phyloP scores from a whole-genome alignment of 2,888 invertebrate species.

The Nasonia oneida region DNA sequence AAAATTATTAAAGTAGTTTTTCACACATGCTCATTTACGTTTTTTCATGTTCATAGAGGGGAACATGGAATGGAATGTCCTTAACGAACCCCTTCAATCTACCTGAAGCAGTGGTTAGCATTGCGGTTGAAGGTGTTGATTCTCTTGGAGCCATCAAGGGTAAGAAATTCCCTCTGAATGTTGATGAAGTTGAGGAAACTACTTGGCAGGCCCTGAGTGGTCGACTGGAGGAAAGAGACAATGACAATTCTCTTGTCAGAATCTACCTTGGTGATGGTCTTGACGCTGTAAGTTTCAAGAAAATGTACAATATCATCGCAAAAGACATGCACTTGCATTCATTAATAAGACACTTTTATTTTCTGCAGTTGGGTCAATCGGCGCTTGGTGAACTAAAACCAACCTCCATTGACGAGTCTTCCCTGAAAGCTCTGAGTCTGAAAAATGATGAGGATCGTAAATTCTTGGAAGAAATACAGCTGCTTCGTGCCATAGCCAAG shows the following conservation, averaged over 20 bases:
- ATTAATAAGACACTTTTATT: neutral
- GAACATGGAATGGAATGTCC: constrained; percentile 86
- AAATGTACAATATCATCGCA: neutral
- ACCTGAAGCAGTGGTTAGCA: constrained; percentile 86
- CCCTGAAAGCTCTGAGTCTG: constrained; percentile 69
- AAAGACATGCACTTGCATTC: constrained; percentile 21
- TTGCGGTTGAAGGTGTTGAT: constrained; percentile 86
- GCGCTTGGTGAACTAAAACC: constrained; percentile 76
- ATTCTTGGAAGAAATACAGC: constrained; percentile 83
- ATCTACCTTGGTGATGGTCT: constrained; percentile 84
- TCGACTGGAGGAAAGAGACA: constrained; percentile 83
- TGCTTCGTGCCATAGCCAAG: constrained; percentile 82
- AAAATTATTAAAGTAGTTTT: neutral
- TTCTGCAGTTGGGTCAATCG: constrained; percentile 75
- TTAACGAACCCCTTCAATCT: constrained; percentile 86
- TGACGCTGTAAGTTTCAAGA: constrained; percentile 82
- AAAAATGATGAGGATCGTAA: constrained; percentile 82
- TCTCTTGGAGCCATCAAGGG: constrained; percentile 70
- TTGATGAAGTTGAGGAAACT: constrained; percentile 84
- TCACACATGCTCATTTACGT: constrained; percentile 29
- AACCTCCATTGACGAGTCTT: constrained; percentile 71
- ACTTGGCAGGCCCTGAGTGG: constrained; percentile 82
- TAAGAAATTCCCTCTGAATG: constrained; percentile 82
- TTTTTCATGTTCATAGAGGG: constrained; percentile 78
- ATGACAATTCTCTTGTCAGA: constrained; percentile 83